Base-by-base conservation (phyloP, 2,113 vertebrate genomes). In the Herpailurus yagouaroundi region DNA sequence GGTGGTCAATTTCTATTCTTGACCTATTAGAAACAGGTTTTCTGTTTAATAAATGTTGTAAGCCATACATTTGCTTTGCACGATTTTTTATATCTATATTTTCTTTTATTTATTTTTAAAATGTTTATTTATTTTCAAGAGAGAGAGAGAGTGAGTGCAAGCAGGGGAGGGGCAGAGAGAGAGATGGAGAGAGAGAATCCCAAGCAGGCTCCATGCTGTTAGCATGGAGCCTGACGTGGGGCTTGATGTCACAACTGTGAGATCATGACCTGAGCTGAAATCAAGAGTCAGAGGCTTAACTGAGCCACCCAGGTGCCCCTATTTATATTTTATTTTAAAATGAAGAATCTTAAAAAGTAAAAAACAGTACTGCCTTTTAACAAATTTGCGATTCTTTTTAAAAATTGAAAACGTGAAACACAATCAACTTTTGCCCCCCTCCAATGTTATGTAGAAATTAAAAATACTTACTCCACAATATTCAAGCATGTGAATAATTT, bases 401-500 rank as follows among this genome's bases (percentile, higher is more conserved):
- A 97, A 96, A 89, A 27, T 31, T 6, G 68, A 48, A 91, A 36
- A 76, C n/a, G 92, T 74, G 95, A 93, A 94, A 82, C 80, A 91
- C 15, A 71, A 66, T 89, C 14, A 92, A 91, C 5, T 25, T 73
- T 90, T 7, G 21, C 57, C 57, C 57, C 25, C 19, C 50, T 11
- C 27, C 25, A 77, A 23, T 64, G 31, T 89, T 89, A 90, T 10
- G 48, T 16, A 13, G 41, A 97, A 97, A 97, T 93, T 60, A 97
- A 88, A 80, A 84, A 63, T 95, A 99, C 99, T 97, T 99, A 99
- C 99, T 98, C 99, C 99, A 98, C 99, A 99, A 97, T 99, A 99
- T 97, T 99, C 99, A 98, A 99, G 98, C 99, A 99, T 98, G 81
- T 99, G 99, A 96, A 99, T 99, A 96, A 99, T 99, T 98, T 99